Base-by-base conservation (phyloP, 92 coral and sea anemone species). In the Galaxea fascicularis region DNA sequence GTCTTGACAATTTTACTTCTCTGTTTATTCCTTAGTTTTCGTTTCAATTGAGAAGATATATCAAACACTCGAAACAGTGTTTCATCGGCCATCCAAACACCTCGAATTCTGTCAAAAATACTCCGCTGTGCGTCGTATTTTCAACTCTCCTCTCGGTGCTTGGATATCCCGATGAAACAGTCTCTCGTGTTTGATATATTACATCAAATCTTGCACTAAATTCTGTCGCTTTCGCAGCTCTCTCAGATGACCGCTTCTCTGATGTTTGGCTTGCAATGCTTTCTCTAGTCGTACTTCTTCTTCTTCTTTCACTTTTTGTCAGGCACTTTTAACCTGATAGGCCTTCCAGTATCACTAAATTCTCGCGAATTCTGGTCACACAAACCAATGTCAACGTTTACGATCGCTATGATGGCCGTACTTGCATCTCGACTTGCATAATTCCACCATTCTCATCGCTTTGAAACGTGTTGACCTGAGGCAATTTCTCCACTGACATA, bases 201-300 rank as follows among this genome's bases (percentile, higher is more conserved):
- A n/a, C n/a, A 53, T 53, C 59, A 53, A 53, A 53, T 53, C 59
- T 1, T 53, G 59, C 16, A 53, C 59, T 12, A 8, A 11, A 53
- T 1, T 53, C 18, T 0, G 59, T 15, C 59, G 59, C 18, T 53
- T 53, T 79, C 82, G 68, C 44, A 90, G 68, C 49, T 87, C 84
- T 68, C 87, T 85, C 0, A 86, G 45, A 73, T 82, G 86, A 74
- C 82, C 74, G 53, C 76, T 56, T 73, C 93, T 79, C 51, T 62
- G 76, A 57, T 44, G 54, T 77, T 68, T 87, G 27, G 76, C 77
- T n/a, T 74, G 84, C 45, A 75, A 45, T 29, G 87, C 93, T 64
- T 57, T 79, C 71, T 90, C 93, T 17, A 76, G 83, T 74, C 77
- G 51, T 8, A 80, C 87, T 64, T 77, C 80, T 7, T 53, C 17